phyloP scores from a whole-genome alignment of 2,888 invertebrate genomes.

The Lysandra coridon region DNA sequence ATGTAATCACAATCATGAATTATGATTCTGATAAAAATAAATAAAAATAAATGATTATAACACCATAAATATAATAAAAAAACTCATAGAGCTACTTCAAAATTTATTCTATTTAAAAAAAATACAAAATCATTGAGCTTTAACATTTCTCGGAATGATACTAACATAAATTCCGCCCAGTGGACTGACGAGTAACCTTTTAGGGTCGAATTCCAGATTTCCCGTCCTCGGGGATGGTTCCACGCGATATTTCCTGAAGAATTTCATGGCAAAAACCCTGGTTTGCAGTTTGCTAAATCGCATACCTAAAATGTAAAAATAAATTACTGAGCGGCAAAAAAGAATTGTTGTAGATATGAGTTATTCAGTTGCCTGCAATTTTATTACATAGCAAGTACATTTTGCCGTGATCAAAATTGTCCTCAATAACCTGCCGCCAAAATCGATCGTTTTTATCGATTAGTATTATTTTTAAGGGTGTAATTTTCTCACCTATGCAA shows the following conservation, averaged over 20 bases:
- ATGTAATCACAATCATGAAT: no score
- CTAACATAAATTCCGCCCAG: not conserved
- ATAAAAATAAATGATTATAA: no score
- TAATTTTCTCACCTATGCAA: conserved; percentile 58
- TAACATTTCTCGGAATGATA: not conserved
- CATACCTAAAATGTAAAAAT: conserved; percentile 2
- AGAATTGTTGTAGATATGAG: not conserved
- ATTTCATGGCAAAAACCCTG: conserved; percentile 24
- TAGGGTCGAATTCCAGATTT: not conserved
- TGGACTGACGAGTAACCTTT: not conserved
- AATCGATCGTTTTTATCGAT: no score
- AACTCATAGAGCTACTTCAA: no score
- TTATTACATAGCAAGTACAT: no score
- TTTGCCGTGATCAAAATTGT: no score
- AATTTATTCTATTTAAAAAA: no score
- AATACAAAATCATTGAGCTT: not conserved
- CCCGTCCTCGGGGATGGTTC: not conserved
- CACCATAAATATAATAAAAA: no score
- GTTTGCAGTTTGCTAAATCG: conserved; percentile 29
- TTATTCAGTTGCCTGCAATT: no score
- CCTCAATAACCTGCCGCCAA: no score
- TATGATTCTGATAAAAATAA: no score
- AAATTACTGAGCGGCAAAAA: not conserved
- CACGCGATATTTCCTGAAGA: conserved; percentile 24
- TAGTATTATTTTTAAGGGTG: not conserved